These are phyloP conservation scores for Dromas ardeola DNA, from an alignment of 2,113 vertebrate species.

Conservation along the genomic window DNA sequence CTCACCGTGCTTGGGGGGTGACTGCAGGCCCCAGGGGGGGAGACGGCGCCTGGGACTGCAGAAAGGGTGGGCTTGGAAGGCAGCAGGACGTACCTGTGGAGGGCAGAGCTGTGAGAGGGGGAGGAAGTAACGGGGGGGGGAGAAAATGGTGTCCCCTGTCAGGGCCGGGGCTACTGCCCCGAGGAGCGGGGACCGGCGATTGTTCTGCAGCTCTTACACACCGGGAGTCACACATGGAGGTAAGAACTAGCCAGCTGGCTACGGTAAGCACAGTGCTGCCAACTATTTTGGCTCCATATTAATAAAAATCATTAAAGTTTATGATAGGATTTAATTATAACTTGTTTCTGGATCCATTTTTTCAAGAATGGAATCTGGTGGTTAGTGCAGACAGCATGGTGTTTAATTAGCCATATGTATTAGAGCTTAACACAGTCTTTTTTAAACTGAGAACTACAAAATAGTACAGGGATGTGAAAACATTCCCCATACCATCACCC, in stretches of 20 bases:
- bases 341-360: neutral
- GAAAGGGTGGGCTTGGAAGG: neutral
- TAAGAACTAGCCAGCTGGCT: neutral
- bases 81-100: neutral
- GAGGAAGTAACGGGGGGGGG: neutral
- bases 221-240: neutral
- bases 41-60: neutral
- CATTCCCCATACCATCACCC: neutral
- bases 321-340: neutral
- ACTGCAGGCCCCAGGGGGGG: rapidly evolving
- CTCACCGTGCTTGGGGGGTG: rapidly evolving
- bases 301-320: neutral
- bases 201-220: neutral
- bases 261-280: neutral
- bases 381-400: neutral
- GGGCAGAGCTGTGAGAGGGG: neutral
- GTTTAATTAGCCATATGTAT: neutral
- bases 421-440: neutral
- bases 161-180: neutral
- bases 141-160: neutral
- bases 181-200: neutral
- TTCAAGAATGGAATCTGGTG: neutral
- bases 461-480: rapidly evolving
- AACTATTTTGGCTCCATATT: neutral
- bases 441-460: neutral